Evolutionary conservation across 2,888 invertebrate genomes (phyloP).

Genomic region (Deilephila porcellus): DNA sequence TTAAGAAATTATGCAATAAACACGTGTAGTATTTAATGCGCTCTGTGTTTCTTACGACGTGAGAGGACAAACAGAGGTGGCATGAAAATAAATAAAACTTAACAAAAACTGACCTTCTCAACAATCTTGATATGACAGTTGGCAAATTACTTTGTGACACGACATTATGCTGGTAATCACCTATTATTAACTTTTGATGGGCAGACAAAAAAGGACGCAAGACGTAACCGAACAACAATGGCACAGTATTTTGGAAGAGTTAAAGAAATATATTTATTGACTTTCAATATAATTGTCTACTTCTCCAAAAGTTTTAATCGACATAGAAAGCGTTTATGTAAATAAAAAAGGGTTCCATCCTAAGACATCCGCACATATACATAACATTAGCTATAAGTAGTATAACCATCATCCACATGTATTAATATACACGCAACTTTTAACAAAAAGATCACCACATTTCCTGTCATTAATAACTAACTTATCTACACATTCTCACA

Average conservation of each 20-base stretch:
- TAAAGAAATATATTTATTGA: background rate
- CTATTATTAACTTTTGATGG: conserved; percentile 8
- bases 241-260: background rate
- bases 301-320: background rate
- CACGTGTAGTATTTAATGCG: background rate
- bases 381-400: background rate
- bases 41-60: background rate
- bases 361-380: too few species aligned
- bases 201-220: background rate
- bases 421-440: background rate
- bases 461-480: conserved; percentile 9
- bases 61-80: conserved; percentile 30
- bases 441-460: background rate
- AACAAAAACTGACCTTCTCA: conserved; percentile 31
- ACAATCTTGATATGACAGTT: conserved; percentile 13
- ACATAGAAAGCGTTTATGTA: too few species aligned
- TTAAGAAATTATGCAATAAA: background rate
- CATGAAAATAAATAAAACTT: conserved; percentile 33
- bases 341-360: too few species aligned
- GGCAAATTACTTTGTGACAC: conserved; percentile 14
- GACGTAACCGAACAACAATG: background rate
- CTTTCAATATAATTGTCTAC: background rate
- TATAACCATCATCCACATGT: background rate
- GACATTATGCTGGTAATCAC: background rate
- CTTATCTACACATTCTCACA: background rate